Evolutionary conservation across 2,888 invertebrate genomes (phyloP).

Genomic region (Stenodema calcarata): DNA sequence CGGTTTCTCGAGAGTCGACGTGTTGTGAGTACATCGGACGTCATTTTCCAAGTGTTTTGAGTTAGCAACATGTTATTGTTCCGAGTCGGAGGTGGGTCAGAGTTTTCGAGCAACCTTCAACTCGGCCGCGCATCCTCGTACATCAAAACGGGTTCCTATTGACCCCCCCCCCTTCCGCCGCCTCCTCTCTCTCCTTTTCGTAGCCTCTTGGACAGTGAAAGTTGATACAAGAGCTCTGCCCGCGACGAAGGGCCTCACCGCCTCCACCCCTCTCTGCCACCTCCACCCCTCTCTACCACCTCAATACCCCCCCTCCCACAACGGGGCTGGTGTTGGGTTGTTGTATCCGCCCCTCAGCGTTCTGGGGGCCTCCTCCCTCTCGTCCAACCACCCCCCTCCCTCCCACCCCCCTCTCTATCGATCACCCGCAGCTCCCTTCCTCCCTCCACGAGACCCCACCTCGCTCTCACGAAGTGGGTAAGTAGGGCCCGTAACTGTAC

Average conservation of each 20-base stretch:
- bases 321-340: too few relatives aligned
- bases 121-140: conserved; percentile 2
- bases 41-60: not conserved
- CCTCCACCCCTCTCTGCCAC: not conserved
- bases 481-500: conserved; percentile 48
- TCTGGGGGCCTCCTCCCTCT: not conserved
- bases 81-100: not conserved
- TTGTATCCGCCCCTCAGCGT: not conserved
- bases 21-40: too few relatives aligned
- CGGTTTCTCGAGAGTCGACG: too few relatives aligned
- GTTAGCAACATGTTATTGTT: not conserved
- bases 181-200: not conserved
- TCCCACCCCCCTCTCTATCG: not conserved
- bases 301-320: too few relatives aligned
- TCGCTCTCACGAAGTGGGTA: conserved; percentile 34
- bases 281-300: too few relatives aligned
- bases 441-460: not conserved
- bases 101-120: not conserved
- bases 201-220: not conserved
- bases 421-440: not conserved
- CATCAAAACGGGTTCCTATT: not conserved
- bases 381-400: not conserved
- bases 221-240: not conserved
- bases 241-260: not conserved
- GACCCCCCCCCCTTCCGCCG: not conserved